Percentiles rank a stretch among this genome's conserved stretches.
Evolutionary conservation across 2,888 invertebrate genomes (phyloP).

Genomic region (Eristalinus aeneus): DNA sequence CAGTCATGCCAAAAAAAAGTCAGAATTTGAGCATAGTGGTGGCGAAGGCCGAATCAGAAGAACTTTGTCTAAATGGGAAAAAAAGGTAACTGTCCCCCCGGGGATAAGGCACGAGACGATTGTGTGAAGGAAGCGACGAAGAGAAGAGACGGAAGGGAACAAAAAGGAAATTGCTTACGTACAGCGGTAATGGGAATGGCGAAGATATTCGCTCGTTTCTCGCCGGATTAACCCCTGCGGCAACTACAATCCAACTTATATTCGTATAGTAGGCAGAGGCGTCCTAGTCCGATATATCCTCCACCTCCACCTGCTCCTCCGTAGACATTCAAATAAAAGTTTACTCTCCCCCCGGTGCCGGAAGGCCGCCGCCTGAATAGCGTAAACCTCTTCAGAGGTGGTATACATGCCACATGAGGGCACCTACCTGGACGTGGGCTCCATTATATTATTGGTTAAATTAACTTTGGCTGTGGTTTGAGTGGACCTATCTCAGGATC

Average conservation of each 20-base stretch:
- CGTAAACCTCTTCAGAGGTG: not conserved
- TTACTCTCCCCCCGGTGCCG: not conserved
- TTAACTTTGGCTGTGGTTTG: slow-evolving; percentile 39
- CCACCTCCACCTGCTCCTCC: slow-evolving; percentile 7
- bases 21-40: not conserved
- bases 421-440: slow-evolving; percentile 17
- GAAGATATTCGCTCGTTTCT: slow-evolving; percentile 53
- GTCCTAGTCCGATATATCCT: not conserved
- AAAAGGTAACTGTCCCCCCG: slow-evolving; percentile 62
- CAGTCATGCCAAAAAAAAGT: not conserved
- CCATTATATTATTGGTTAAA: slow-evolving; percentile 58
- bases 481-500: not conserved
- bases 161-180: slow-evolving; percentile 62
- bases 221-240: slow-evolving; percentile 60
- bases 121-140: not conserved
- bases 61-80: slow-evolving; percentile 54
- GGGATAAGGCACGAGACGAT: slow-evolving; percentile 28
- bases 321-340: slow-evolving; percentile 10
- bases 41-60: slow-evolving; percentile 8
- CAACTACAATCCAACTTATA: slow-evolving; percentile 23
- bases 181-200: slow-evolving; percentile 49
- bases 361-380: not conserved
- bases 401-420: slow-evolving; percentile 1
- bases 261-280: not conserved
- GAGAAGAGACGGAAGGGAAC: not conserved